Evolutionary conservation across 2,888 invertebrate genomes (phyloP), one percentile per base, ranked within the genome.

Genomic region (Limnephilus lunatus): DNA sequence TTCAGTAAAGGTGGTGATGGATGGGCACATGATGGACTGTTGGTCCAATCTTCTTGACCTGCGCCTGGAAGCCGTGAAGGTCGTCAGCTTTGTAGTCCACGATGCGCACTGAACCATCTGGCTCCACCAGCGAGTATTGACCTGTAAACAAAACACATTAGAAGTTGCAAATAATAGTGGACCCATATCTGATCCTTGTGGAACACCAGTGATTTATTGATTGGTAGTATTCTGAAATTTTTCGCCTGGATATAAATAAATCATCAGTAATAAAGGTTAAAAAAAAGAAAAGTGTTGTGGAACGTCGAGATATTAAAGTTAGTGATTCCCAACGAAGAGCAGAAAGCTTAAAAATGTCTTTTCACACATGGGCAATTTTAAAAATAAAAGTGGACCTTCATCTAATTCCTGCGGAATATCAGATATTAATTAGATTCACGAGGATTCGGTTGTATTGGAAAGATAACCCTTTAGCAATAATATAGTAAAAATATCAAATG

Each of bases 81-180:
- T 93, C 93, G 68, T 93, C 93, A 68, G 93, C 93, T 9, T 87
- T 87, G 89, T 93, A 93, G 90, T 93, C 93, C 15, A 93, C 93
- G 15, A 93, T 91, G 68, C 93, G 93, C n/a, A 93, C 32, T n/a
- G 93, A 92, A 30, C 93, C 93, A 88, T 93, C 93, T 7, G 93
- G 93, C 87, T 93, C 93, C 80, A 93, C 93, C 90, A 93, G 83
- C 30, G 93, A 93, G 89, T 93, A 93, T 89, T 93, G 92, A 14
- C 93, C 93, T 93, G 81, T 0, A 92, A 91, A 89, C 53, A 44
- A 3, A 32, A 88, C 39, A 7, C 85, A 44, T 85, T 85, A 68
- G 68, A n/a, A 68, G 25, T 68, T 68, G 25, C 19, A 68, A 68
- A 68, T 7, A 68, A 19, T 25, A 25, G 82, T 32, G 25, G 30